Evolutionary conservation across 2,888 invertebrate genomes (phyloP).

Genomic region (Raillietiella orientalis): DNA sequence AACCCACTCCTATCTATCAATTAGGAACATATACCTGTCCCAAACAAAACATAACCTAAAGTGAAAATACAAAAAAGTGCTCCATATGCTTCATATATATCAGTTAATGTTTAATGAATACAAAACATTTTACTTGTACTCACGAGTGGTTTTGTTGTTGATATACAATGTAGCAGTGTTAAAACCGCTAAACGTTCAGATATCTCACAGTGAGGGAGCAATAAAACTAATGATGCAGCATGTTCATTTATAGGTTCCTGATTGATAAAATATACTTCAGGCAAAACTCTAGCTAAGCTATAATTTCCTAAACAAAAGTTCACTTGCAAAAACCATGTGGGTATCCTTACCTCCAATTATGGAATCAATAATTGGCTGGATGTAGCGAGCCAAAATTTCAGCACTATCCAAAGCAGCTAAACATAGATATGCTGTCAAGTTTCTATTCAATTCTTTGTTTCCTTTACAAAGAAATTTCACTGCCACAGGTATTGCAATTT

Average conservation of each 20-base stretch:
- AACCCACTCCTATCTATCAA: too few relatives aligned
- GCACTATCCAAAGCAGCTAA: constrained; percentile 73
- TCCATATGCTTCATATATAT: too few relatives aligned
- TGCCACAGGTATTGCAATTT: constrained; percentile 52
- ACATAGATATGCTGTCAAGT: constrained; percentile 67
- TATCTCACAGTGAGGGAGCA: constrained; percentile 48
- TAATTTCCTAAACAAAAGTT: constrained; percentile 35
- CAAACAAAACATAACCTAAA: too few relatives aligned
- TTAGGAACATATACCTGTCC: too few relatives aligned
- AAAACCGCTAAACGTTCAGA: constrained; percentile 56
- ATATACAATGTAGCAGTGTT: constrained; percentile 45
- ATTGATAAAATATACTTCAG: constrained; percentile 62
- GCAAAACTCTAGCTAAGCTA: constrained; percentile 50
- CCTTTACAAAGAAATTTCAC: constrained; percentile 69
- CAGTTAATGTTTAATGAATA: too few relatives aligned
- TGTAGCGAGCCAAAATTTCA: constrained; percentile 46
- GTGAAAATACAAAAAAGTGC: too few relatives aligned
- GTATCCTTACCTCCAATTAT: constrained; percentile 34
- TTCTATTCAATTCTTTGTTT: constrained; percentile 56
- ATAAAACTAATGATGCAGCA: constrained; percentile 40
- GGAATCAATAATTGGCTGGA: constrained; percentile 62
- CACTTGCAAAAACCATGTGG: constrained; percentile 1
- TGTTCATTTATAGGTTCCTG: constrained; percentile 55
- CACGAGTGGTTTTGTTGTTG: constrained; percentile 40
- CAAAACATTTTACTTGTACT: constrained; percentile 8